Evolutionary conservation across 2,888 invertebrate genomes (phyloP), one percentile per base, ranked within the genome.

Genomic region (Bruchidius siliquastri): DNA sequence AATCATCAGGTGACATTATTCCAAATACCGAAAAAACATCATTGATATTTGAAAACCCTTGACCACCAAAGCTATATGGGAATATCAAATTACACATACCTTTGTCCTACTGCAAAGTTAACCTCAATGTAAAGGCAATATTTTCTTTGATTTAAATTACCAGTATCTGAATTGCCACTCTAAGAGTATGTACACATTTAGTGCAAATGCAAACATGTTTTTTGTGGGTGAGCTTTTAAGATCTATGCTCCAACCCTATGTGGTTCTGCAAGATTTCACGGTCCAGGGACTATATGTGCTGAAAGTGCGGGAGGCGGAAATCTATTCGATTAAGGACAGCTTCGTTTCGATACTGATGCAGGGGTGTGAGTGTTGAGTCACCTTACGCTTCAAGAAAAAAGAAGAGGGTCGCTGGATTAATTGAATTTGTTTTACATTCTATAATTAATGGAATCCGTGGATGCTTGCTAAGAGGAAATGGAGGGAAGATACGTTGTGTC

Each of bases 351-450:
- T 69, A 69, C 26, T 21, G 26, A 69, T n/a, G 69, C 22, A 69
- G 69, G 69, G 69, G 69, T 49, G 49, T 69, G 21, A 69, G 69
- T 69, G 69, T 69, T 69, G 26, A 73, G 67, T 69, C 69, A 69
- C 69, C 69, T 69, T 26, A 69, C 22, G 69, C 30, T 69, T 69
- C 20, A 4, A 69, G 49, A 49, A 49, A 49, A 49, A 49, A 49
- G 18, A 4, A 13, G 49, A 13, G 49, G 49, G 30, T 30, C 49
- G 49, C 49, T 49, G 13, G 49, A 49, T 49, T 49, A 49, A 49
- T 49, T 13, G 49, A 49, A 13, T 49, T 18, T 49, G 49, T 49
- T 49, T 49, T 49, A 49, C 49, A 49, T 49, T 49, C 49, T 18
- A 49, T 49, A 49, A 49, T 4, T 49, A 49, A 49, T 49, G 49